phyloP scores from a whole-genome alignment of 1,140 invertebrate species.

The Zaprionus tsacasi region DNA sequence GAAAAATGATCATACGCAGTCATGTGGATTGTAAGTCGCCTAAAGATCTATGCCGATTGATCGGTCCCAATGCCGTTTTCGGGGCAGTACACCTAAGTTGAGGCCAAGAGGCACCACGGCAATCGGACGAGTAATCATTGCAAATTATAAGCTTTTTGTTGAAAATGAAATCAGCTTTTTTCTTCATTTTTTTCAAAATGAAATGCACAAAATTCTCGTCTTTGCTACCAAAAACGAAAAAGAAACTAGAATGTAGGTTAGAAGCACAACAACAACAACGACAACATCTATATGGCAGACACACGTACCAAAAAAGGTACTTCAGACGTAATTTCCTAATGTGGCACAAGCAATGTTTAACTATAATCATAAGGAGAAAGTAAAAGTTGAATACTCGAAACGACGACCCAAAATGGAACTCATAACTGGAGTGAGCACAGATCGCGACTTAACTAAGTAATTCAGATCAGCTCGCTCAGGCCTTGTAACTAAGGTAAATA shows the following conservation, averaged over 20 bases:
- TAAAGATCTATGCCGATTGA: constrained; percentile 46
- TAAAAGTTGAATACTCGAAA: constrained; percentile 40
- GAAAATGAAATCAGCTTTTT: constrained; percentile 61
- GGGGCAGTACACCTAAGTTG: constrained; percentile 15
- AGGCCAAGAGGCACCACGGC: constrained; percentile 6
- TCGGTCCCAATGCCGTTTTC: constrained; percentile 35
- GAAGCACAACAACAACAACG: constrained; percentile 23
- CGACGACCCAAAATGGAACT: constrained; percentile 6
- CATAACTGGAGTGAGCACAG: constrained; percentile 14
- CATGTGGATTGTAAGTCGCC: constrained; percentile 30
- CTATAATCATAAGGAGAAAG: constrained; percentile 38
- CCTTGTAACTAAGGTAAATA: constrained; percentile 1
- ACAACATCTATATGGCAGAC: neutral
- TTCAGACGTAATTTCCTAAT: constrained; percentile 46
- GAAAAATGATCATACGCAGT: constrained; percentile 18
- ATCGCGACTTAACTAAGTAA: constrained; percentile 3
- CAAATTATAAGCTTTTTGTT: constrained; percentile 66
- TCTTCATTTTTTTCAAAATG: constrained; percentile 15
- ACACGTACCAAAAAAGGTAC: constrained; percentile 17
- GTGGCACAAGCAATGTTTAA: constrained; percentile 31
- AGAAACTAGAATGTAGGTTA: constrained; percentile 32
- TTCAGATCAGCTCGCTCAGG: constrained; percentile 1
- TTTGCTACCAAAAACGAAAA: neutral
- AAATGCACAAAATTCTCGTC: constrained; percentile 39
- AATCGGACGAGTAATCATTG: constrained; percentile 57